These are phyloP conservation scores for Trissolcus brochymenae DNA, from an alignment of 2,888 invertebrate species.

Conservation along the genomic window DNA sequence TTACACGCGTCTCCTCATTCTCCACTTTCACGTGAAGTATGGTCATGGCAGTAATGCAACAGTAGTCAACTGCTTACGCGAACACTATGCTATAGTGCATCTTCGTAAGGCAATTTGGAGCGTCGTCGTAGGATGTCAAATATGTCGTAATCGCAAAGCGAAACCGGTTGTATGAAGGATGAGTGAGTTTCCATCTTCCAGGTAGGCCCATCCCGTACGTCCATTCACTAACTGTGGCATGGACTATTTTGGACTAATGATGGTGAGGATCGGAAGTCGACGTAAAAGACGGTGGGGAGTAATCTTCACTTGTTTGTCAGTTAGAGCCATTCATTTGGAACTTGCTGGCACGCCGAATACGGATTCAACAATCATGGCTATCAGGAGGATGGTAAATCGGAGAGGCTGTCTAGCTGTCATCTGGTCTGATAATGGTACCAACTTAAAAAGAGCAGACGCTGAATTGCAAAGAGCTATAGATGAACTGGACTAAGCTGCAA, in stretches of 20 bases:
- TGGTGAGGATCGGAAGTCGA: conserved; percentile 47
- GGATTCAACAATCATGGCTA: conserved; percentile 47
- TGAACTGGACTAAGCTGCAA: too few relatives aligned
- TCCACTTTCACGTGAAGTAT: neutral
- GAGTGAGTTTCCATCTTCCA: conserved; percentile 2
- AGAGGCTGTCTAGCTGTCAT: neutral
- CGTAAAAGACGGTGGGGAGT: conserved; percentile 60
- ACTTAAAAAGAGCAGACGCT: conserved; percentile 44
- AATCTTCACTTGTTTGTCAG: conserved; percentile 54
- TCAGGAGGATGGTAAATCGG: conserved; percentile 26
- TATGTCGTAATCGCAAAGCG: neutral
- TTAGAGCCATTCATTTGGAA: conserved; percentile 56
- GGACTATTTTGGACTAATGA: conserved; percentile 52
- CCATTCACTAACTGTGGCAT: conserved; percentile 8
- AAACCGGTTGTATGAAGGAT: conserved; percentile 1
- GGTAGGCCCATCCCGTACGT: conserved; percentile 6
- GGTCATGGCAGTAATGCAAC: neutral
- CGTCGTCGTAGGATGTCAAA: neutral
- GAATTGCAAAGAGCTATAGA: conserved; percentile 19
- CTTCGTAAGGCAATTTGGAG: neutral
- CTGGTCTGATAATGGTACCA: conserved; percentile 47
- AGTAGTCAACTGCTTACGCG: neutral
- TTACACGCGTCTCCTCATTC: neutral
- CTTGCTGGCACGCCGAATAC: conserved; percentile 32
- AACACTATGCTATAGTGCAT: neutral